Base-by-base conservation (phyloP, 2,113 vertebrate species). In the Pterocles orientalis region DNA sequence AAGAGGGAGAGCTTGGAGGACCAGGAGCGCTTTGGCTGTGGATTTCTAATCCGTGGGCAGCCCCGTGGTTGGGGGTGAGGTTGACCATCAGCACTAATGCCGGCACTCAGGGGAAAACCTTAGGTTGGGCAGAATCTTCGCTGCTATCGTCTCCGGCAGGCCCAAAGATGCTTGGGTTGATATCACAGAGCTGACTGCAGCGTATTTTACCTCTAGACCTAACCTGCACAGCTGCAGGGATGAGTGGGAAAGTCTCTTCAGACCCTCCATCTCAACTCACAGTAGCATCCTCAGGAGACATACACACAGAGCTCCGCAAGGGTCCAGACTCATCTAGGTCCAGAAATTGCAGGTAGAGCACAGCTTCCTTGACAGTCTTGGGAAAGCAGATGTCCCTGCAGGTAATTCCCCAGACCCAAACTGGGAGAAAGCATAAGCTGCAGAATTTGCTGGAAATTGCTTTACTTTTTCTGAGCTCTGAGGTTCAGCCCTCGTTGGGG, bases 391-490 rank as follows among this genome's bases (percentile, higher is more conserved):
- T 69, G 23, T 81, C 15, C 48, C 68, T 60, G 79, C 31, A 68
- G 47, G 61, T 64, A 13, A 25, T 82, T 86, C 39, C 45, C 21
- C 47, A 62, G 45, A 58, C n/a, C 31, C 28, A 77, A 57, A 77
- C 58, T n/a, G n/a, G 28, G 31, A 21, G 20, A 77, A 89, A 79
- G 21, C 71, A 68, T 31, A 51, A 90, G 23, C 43, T 94, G 60
- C 64, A 86, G 90, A 94, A 93, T 83, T 86, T 81, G 79, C 94
- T 93, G 82, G 90, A 96, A 96, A 90, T 31, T 6, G 41, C 68
- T 78, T 88, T 45, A 50, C 51, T 88, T 86, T 24, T 87, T 71
- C 76, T 56, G 34, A 94, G 68, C 82, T 92, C 71, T 68, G 82
- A 70, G 66, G 51, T 51, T 96, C 48, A 92, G 86, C 54, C 64